Base-by-base conservation (phyloP, 2,113 vertebrate species). In the Peucedramus taeniatus region DNA sequence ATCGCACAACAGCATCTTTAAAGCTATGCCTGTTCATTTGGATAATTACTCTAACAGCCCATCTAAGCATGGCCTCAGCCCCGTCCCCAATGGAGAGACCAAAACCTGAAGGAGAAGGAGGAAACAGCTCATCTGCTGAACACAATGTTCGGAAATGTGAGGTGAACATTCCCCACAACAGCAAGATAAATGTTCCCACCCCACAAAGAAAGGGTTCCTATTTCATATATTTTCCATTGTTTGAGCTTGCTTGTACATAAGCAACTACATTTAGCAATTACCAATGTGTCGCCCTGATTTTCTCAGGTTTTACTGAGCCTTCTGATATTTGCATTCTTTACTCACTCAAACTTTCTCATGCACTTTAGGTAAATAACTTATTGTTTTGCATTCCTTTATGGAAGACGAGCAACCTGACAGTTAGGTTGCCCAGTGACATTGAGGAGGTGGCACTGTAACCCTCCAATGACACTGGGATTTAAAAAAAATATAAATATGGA, bases 181-280 rank as follows among this genome's bases (percentile, higher is more conserved):
- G 85, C 44, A 30, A 95, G 85, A 88, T 60, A 39, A 81, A 86
- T 49, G 75, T 70, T 93, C 89, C 94, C 88, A 92, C 82, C 66
- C 20, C 1, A 95, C 78, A 85, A 93, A 89, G 87, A 87, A 93
- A 87, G 47, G 76, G 4, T 20, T 93, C 68, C 13, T 44, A 87
- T 74, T 76, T 93, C 95, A 66, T 95, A 21, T 72, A 44, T 88
- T 95, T 96, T 66, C 94, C 69, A 96, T 95, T 94, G 96, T 94
- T 93, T 42, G 66, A 83, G 54, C 42, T 70, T 79, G 63, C 74
- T 72, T 69, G n/a, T 47, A 72, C 33, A 61, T 31, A 82, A 83
- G 60, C 28, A 78, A 71, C 71, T 70, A 35, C 86, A 44, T 83
- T 76, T 60, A 96, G 82, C 59, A 54, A 30, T 63, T 72, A 54